Evolutionary conservation across 2,113 vertebrate species (phyloP).

Genomic region (Boulengeromyrus knoepffleri): DNA sequence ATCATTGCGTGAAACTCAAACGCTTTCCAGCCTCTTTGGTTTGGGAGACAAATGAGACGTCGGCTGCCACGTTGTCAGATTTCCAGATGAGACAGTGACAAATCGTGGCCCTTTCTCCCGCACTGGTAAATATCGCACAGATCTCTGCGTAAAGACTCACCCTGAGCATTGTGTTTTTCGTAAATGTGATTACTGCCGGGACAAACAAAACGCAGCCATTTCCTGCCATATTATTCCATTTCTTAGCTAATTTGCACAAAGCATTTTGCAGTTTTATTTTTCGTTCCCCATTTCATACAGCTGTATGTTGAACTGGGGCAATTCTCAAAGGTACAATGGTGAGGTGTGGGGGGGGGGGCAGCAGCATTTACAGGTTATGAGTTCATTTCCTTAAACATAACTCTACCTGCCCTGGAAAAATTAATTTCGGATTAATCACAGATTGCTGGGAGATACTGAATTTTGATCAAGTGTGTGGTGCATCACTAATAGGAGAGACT

Average conservation of each 20-base stretch:
- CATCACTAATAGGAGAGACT: not conserved
- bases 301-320: not conserved
- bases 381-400: not conserved
- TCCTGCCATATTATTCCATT: not conserved
- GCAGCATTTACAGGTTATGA: not conserved
- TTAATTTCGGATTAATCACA: not conserved
- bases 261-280: not conserved
- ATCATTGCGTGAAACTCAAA: not conserved
- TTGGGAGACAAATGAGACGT: not conserved
- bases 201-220: not conserved
- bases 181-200: not conserved
- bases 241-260: not conserved
- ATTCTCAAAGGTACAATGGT: not conserved
- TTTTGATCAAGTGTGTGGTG: not conserved
- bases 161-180: not conserved
- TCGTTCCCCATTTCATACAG: not conserved
- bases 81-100: not conserved
- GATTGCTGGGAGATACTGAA: not conserved
- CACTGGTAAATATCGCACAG: not conserved
- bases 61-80: not conserved
- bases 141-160: not conserved
- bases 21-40: not conserved
- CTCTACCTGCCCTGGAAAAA: not conserved
- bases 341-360: not conserved
- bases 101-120: not conserved